Conservation (phyloP, 2,797 vertebrate species). For the Hoplostethus mediterraneus region DNA sequence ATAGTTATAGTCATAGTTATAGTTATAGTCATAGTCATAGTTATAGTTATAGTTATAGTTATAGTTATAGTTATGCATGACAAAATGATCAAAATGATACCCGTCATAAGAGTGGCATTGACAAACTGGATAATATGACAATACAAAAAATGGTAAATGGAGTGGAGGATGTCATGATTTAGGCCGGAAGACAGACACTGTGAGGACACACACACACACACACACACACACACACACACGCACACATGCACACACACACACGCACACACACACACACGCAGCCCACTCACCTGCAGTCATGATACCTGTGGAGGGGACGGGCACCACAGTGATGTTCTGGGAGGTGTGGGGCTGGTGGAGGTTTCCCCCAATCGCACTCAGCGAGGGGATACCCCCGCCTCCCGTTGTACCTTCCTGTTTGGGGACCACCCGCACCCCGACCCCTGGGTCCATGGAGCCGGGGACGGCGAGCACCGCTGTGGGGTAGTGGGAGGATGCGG, state of each 20-base stretch:
- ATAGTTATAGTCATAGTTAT: too few relatives aligned
- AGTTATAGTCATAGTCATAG: too few relatives aligned
- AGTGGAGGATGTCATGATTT: neutral
- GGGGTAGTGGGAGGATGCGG: conserved; percentile 89
- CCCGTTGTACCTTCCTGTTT: conserved; percentile 80
- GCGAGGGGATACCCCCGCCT: conserved; percentile 60
- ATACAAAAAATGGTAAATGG: neutral
- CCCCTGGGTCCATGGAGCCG: conserved; percentile 87
- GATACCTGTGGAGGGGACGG: conserved; percentile 94
- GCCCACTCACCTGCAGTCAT: conserved; percentile 92
- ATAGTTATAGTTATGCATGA: neutral
- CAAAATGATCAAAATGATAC: neutral
- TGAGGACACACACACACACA: neutral
- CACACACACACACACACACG: conserved; percentile 3
- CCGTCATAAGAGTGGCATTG: neutral
- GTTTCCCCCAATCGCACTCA: conserved; percentile 78
- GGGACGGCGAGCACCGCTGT: conserved; percentile 90
- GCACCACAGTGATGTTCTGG: conserved; percentile 97
- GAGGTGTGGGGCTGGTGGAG: conserved; percentile 94
- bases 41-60: too few relatives aligned
- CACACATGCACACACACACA: neutral
- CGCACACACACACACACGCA: neutral
- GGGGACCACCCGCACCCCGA: conserved; percentile 76
- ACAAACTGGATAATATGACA: neutral
- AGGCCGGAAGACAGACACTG: neutral